Evolutionary conservation across 2,797 vertebrate species (phyloP), one percentile per base, ranked within the genome.

Genomic region (Gastrophryne carolinensis): DNA sequence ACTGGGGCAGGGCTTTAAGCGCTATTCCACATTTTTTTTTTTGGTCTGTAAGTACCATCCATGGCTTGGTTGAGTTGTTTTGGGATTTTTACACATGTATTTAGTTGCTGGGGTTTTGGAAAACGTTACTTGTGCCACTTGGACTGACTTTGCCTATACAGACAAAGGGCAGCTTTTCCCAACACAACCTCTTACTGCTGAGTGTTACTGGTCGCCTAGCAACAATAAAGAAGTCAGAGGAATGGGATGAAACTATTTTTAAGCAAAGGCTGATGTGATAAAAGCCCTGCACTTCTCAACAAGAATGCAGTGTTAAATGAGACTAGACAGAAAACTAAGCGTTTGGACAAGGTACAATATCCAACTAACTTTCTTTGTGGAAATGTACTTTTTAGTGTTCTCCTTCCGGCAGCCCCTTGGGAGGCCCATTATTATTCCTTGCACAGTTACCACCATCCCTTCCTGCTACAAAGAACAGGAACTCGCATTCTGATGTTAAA

Each of bases 401-500:
- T 21, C 62, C 5, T 75, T 69, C 44, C 26, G 41, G 56, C 60
- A 13, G 44, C 12, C 10, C 44, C 53, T 61, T 62, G 21, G 37
- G 19, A 23, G 52, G 26, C 35, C 15, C 63, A 30, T 70, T 77
- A 77, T 63, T 56, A 71, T 77, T 77, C 58, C 50, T 29, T 3
- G n/a, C 74, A 63, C 66, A 49, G 64, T 56, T 41, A 41, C 53
- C 39, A 64, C 8, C 10, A 1, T 30, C 35, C 34, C 56, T 75
- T 70, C 39, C 4, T 21, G 49, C 35, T 23, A 70, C 66, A 77
- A 77, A 77, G 66, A 70, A 63, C 65, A 54, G 37, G 65, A 69
- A 69, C 47, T 69, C 37, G 58, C 49, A 71, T 77, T 77, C 71
- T 77, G 19, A 77, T 71, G 66, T 69, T 69, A 70, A 76, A 76